These are phyloP conservation scores for Trilocha varians DNA, from an alignment of 2,888 invertebrate genomes.

Conservation along the genomic window DNA sequence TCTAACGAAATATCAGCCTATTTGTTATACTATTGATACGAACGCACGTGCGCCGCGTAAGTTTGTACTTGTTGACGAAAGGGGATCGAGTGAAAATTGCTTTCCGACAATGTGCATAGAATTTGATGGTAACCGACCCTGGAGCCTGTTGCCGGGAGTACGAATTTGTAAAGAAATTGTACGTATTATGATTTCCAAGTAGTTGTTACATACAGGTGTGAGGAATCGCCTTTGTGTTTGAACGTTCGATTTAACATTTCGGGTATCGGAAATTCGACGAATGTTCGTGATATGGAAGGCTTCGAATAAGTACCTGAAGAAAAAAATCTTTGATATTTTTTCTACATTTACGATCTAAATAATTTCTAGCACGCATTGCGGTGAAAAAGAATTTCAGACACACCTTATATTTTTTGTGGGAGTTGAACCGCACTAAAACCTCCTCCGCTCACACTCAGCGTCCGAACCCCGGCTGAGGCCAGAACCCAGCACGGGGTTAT, in stretches of 20 bases:
- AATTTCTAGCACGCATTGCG: no score
- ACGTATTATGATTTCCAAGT: background rate
- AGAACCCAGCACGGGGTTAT: no score
- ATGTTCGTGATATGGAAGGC: background rate
- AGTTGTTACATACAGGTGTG: background rate
- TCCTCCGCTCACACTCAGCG: no score
- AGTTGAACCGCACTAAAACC: no score
- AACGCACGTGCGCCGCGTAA: slow-evolving; percentile 66
- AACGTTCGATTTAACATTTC: background rate
- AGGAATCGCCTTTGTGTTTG: background rate
- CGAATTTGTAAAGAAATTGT: slow-evolving; percentile 8
- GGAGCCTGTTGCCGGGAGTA: slow-evolving; percentile 17
- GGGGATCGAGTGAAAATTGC: slow-evolving; percentile 69
- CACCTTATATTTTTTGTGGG: no score
- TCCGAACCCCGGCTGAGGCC: no score
- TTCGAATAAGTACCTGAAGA: background rate
- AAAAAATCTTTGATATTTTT: no score
- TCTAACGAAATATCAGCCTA: slow-evolving; percentile 72
- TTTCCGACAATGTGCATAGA: slow-evolving; percentile 65
- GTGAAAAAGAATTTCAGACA: no score
- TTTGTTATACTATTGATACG: slow-evolving; percentile 73
- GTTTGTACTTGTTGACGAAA: slow-evolving; percentile 68
- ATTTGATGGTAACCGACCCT: slow-evolving; percentile 51
- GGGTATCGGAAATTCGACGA: background rate
- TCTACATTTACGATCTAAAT: no score